These are phyloP conservation scores for Calyptommatus sinebrachiatus DNA, from an alignment of 2,113 vertebrate species.

Conservation along the genomic window DNA sequence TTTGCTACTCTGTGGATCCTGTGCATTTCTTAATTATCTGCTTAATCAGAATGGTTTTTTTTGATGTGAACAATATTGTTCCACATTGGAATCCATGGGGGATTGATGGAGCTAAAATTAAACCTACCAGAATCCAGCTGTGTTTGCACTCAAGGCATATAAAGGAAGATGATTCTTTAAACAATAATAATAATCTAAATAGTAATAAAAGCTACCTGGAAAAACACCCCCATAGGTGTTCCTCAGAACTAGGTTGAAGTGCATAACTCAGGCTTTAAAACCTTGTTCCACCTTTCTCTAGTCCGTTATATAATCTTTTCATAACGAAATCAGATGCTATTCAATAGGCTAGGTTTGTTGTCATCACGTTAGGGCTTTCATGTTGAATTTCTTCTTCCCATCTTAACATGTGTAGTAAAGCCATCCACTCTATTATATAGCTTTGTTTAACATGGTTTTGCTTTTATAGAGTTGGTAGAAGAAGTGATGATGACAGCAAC, in stretches of 20 bases:
- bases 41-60: conserved; percentile 47
- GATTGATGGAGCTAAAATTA: conserved; percentile 40
- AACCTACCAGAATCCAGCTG: conserved; percentile 26
- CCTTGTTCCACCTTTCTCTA: conserved; percentile 9
- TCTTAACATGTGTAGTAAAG: too few relatives aligned
- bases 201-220: conserved; percentile 17
- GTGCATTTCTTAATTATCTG: conserved; percentile 48
- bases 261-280: conserved; percentile 46
- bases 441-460: too few relatives aligned
- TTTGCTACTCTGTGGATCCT: conserved; percentile 14
- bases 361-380: background rate
- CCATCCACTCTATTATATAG: too few relatives aligned
- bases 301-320: background rate
- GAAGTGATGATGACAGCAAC: too few relatives aligned
- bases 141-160: conserved; percentile 12
- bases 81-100: conserved; percentile 18
- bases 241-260: conserved; percentile 25
- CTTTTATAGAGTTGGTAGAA: too few relatives aligned
- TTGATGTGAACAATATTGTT: conserved; percentile 56
- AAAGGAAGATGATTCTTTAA: conserved; percentile 19
- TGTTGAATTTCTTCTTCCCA: background rate
- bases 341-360: background rate
- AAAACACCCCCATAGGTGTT: conserved; percentile 27
- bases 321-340: too few relatives aligned
- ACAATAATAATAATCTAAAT: background rate